phyloP scores from a whole-genome alignment of 2,888 invertebrate species.

The Drosophila setosimentum region DNA sequence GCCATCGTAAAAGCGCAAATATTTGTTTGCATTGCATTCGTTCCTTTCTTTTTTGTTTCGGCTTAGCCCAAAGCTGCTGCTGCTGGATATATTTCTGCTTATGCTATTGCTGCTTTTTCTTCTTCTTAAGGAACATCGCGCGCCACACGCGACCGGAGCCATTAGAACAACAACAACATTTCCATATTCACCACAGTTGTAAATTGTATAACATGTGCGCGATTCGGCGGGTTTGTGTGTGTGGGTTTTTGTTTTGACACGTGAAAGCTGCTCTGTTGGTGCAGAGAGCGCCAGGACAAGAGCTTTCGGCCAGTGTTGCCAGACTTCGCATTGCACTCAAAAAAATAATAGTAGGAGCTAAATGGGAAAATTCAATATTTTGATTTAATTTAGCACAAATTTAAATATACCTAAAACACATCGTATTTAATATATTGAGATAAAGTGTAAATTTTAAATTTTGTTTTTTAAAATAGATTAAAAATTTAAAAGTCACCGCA shows the following conservation, averaged over 20 bases:
- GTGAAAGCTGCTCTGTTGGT: constrained; percentile 59
- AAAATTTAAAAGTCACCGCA: not conserved
- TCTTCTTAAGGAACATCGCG: constrained; percentile 36
- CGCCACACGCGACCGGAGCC: constrained; percentile 45
- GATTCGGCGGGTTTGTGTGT: constrained; percentile 26
- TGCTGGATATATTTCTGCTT: not conserved
- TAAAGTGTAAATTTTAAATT: not conserved
- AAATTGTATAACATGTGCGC: constrained; percentile 71
- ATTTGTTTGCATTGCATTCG: constrained; percentile 76
- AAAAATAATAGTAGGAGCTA: not conserved
- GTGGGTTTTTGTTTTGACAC: constrained; percentile 67
- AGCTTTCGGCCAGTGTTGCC: constrained; percentile 47
- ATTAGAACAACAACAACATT: constrained; percentile 41
- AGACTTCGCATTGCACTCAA: constrained; percentile 8
- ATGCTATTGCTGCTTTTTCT: constrained; percentile 5
- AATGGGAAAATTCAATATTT: fast-evolving
- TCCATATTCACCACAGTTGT: constrained; percentile 74
- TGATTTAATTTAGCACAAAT: not conserved
- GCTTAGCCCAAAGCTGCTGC: constrained; percentile 17
- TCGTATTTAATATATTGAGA: not conserved
- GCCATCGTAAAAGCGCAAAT: constrained; percentile 72
- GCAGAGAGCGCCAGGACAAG: constrained; percentile 24
- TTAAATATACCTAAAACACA: not conserved
- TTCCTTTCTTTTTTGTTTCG: constrained; percentile 39
- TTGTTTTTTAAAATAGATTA: not conserved